A percentile compares a stretch with the other conserved stretches of the same genome.
Conservation (phyloP, 2,888 invertebrate genomes). For the Polydrusus tereticollis region DNA sequence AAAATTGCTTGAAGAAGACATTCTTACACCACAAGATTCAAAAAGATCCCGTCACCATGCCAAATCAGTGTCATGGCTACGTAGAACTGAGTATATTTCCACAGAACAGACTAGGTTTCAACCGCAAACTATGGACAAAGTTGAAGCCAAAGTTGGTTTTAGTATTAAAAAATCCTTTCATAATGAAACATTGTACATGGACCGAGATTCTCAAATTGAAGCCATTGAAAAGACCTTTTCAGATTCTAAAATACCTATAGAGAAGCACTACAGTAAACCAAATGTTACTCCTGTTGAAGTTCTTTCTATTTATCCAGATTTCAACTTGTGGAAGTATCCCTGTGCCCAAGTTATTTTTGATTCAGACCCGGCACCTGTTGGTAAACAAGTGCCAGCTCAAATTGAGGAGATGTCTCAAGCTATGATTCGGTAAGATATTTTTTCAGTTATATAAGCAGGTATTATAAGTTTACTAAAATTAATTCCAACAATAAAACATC, state of each 20-base stretch:
- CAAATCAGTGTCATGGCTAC: conserved; percentile 96
- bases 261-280: conserved; percentile 96
- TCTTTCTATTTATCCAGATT: conserved; percentile 93
- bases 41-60: conserved; percentile 95
- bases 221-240: conserved; percentile 98
- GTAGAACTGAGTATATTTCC: conserved; percentile 98
- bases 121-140: conserved; percentile 95
- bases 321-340: conserved; percentile 97
- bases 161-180: conserved; percentile 94
- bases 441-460: too few relatives aligned
- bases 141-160: conserved; percentile 99
- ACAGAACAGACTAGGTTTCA: conserved; percentile 98
- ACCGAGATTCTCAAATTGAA: conserved; percentile 95
- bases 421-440: conserved; percentile 85
- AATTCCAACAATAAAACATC: too few relatives aligned
- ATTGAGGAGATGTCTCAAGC: conserved; percentile 99
- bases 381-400: conserved; percentile 87
- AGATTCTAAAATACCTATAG: conserved; percentile 86
- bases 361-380: conserved; percentile 95
- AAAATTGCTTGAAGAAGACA: conserved; percentile 95
- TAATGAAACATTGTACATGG: conserved; percentile 94
- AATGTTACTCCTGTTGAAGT: conserved; percentile 93
- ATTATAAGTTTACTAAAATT: too few relatives aligned
- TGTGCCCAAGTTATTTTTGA: conserved; percentile 99
- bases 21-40: conserved; percentile 87